These are phyloP conservation scores for Gobiocypris rarus DNA, from an alignment of 2,113 vertebrate species.

Conservation along the genomic window DNA sequence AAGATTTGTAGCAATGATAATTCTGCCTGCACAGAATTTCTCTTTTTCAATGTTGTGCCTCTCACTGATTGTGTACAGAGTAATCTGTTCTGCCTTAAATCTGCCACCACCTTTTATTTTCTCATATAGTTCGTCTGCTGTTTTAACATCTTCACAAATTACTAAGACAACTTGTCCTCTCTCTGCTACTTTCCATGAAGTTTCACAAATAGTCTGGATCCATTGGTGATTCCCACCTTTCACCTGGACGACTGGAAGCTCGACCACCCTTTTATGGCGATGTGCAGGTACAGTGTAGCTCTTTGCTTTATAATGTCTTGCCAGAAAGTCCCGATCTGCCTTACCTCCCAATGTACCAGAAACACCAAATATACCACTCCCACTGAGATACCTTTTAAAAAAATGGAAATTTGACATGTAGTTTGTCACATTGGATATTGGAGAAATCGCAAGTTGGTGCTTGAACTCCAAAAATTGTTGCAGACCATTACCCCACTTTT, in stretches of 20 bases:
- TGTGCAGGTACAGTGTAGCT: constrained; percentile 53
- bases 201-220: constrained; percentile 45
- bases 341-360: constrained; percentile 58
- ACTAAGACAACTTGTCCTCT: not conserved
- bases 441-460: not conserved
- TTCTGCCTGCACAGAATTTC: constrained; percentile 37
- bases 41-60: constrained; percentile 51
- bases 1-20: constrained; percentile 54
- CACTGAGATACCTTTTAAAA: constrained; percentile 10
- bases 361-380: constrained; percentile 56
- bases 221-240: constrained; percentile 29
- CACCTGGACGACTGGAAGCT: constrained; percentile 51
- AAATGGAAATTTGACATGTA: constrained; percentile 2
- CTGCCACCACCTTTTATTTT: not conserved
- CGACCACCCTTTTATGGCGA: constrained; percentile 48
- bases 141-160: not conserved
- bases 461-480: not conserved
- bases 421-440: not conserved
- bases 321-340: constrained; percentile 51
- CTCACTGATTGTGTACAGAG: constrained; percentile 57
- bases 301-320: constrained; percentile 47
- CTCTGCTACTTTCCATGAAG: not conserved
- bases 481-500: constrained; percentile 11
- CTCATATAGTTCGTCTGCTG: not conserved
- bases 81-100: constrained; percentile 12